Conservation (phyloP, 2,888 invertebrate species). For the Synanthedon andrenaeformis region DNA sequence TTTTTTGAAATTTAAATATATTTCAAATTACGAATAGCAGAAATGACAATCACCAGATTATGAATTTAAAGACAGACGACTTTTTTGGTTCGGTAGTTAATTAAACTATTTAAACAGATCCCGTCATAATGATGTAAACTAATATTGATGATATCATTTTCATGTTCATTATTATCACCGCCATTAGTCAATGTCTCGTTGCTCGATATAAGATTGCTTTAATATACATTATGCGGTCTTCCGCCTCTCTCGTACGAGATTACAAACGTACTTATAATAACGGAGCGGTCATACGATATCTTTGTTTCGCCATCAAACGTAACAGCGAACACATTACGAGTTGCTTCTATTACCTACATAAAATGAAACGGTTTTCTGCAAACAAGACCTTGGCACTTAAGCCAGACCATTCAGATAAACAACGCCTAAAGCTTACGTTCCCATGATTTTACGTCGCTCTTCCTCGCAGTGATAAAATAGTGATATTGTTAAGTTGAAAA, state of each 20-base stretch:
- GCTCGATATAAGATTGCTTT: not conserved
- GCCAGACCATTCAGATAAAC: conserved; percentile 6
- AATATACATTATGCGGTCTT: not conserved
- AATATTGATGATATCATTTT: not conserved
- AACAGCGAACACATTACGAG: conserved; percentile 3
- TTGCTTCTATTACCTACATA: conserved; percentile 4
- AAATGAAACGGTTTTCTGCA: conserved; percentile 9
- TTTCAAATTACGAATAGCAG: too few relatives aligned
- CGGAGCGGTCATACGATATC: not conserved
- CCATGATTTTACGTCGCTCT: conserved; percentile 1
- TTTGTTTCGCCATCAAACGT: conserved; percentile 1
- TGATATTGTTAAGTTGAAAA: not conserved
- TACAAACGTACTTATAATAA: conserved; percentile 1
- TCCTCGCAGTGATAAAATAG: not conserved
- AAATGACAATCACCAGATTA: too few relatives aligned
- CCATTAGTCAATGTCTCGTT: not conserved
- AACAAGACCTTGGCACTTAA: conserved; percentile 6
- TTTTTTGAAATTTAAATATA: too few relatives aligned
- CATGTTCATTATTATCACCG: not conserved
- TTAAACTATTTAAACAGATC: too few relatives aligned
- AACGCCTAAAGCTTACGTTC: not conserved
- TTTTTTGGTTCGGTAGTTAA: too few relatives aligned
- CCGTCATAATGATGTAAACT: too few relatives aligned
- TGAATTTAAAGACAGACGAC: too few relatives aligned
- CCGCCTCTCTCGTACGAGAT: not conserved